Evolutionary conservation across 2,888 invertebrate genomes (phyloP).

Genomic region (Pyrrhia umbra): DNA sequence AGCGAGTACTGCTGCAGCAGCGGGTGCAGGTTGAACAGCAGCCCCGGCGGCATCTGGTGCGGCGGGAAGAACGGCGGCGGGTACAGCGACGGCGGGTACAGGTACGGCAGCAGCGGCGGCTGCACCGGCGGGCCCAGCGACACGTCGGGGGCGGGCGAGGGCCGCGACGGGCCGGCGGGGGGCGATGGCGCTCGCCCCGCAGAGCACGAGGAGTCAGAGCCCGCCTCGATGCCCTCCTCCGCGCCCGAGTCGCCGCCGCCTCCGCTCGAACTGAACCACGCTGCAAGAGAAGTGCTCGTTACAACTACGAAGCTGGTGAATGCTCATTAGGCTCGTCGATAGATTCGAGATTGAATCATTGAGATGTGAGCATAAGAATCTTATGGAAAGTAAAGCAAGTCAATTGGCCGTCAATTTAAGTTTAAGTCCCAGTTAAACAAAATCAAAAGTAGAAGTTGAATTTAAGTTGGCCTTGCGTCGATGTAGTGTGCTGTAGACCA

Average conservation of each 20-base stretch:
- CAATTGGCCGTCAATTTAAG: too few relatives aligned
- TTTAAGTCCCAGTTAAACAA: too few relatives aligned
- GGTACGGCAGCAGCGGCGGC: slow-evolving; percentile 97
- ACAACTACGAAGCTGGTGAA: slow-evolving; percentile 18
- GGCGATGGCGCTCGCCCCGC: slow-evolving; percentile 91
- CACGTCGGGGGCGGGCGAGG: slow-evolving; percentile 97
- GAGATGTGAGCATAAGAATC: too few relatives aligned
- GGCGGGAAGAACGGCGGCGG: slow-evolving; percentile 94
- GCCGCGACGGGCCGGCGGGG: slow-evolving; percentile 90
- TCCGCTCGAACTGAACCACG: slow-evolving; percentile 92
- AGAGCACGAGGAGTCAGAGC: slow-evolving; percentile 94
- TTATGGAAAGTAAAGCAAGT: too few relatives aligned
- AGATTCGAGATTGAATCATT: too few relatives aligned
- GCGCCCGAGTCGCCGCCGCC: slow-evolving; percentile 90
- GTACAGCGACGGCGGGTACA: slow-evolving; percentile 97
- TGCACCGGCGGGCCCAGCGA: slow-evolving; percentile 98
- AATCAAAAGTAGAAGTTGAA: too few relatives aligned
- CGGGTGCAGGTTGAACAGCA: slow-evolving; percentile 96
- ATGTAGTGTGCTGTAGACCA: too few relatives aligned
- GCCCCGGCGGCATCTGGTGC: slow-evolving; percentile 94
- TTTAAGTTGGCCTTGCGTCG: too few relatives aligned
- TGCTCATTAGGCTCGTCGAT: neutral
- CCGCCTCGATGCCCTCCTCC: slow-evolving; percentile 92
- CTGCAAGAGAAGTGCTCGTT: slow-evolving; percentile 74
- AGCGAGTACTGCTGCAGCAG: slow-evolving; percentile 96